Evolutionary conservation across 2,113 vertebrate genomes (phyloP).

Genomic region (Murina feae): DNA sequence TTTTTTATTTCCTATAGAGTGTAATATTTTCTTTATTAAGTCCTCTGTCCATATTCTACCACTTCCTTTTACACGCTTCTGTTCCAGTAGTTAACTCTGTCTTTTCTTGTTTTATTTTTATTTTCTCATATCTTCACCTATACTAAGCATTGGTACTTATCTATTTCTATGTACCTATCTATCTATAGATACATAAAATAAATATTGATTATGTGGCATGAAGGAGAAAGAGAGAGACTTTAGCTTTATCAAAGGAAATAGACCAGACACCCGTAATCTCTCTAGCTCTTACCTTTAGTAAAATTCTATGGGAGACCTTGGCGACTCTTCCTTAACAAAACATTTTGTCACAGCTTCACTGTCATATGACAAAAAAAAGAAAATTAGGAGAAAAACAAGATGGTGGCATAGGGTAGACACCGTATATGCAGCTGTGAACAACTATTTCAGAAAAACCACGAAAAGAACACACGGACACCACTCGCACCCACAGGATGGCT

Average conservation of each 20-base stretch:
- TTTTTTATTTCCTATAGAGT: not conserved
- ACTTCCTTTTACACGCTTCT: not conserved
- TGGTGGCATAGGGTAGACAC: too few relatives aligned
- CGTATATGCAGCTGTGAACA: too few relatives aligned
- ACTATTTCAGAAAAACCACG: too few relatives aligned
- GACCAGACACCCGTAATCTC: not conserved
- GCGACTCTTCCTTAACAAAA: not conserved
- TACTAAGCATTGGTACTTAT: not conserved
- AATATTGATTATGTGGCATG: not conserved
- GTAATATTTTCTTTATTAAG: not conserved
- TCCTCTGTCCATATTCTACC: not conserved
- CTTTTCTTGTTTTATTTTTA: not conserved
- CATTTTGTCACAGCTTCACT: not conserved
- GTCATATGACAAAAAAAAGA: not conserved
- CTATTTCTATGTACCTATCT: not conserved
- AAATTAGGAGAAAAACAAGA: too few relatives aligned
- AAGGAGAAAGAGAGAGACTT: not conserved
- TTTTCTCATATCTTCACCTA: not conserved
- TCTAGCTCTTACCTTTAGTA: not conserved
- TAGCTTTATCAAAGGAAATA: not conserved
- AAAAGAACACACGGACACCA: too few relatives aligned
- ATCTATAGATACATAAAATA: not conserved
- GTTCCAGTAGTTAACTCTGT: not conserved
- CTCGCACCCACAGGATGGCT: too few relatives aligned
- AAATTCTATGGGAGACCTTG: not conserved